Evolutionary conservation across 2,113 vertebrate genomes (phyloP), one percentile per base, ranked within the genome.

Genomic region (Syrmaticus mikado): DNA sequence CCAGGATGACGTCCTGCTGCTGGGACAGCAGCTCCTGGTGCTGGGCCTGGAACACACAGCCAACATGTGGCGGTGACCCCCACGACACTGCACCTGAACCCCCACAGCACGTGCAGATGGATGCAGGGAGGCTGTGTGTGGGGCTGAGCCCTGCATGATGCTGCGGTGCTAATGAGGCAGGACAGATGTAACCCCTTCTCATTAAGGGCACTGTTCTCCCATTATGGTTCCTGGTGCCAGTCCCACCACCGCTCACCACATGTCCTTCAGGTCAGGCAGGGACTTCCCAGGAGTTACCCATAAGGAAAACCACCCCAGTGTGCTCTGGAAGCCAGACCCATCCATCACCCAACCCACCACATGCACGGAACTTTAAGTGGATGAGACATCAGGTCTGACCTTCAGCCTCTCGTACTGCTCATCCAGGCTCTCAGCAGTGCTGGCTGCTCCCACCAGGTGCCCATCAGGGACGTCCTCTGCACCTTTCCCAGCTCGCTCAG

Each of bases 21-120:
- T 99, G 99, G 65, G 98, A 97, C 90, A 99, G 98, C 88, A 99
- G 98, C 96, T 98, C 98, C 96, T 98, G 98, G 77, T 99, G 98
- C 95, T 94, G 98, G 1, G 90, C 95, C 99, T 99, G 97, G 1
- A 90, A 94, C 43, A 30, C 2, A 17, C 11, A 0, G 7, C 0
- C 13, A 0, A 7, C 0, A 16, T 43, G 64, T 1, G 5, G 22
- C 50, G 21, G 83, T 85, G 88, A 89, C 19, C 20, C 3, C 18
- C 1, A 13, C 1, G 7, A 46, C 9, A 13, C 25, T 5, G 55
- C 27, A 62, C 61, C 60, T 24, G 10, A 11, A 40, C 9, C 38
- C 1, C 21, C 52, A 34, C 50, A 41, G 24, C n/a, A 21, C 0
- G 24, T 0, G 18, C 16, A 32, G 32, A 32, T 19, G 3, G 50